Evolutionary conservation across 2,888 invertebrate species (phyloP), one percentile per base, ranked within the genome.

Genomic region (Carcina quercana): DNA sequence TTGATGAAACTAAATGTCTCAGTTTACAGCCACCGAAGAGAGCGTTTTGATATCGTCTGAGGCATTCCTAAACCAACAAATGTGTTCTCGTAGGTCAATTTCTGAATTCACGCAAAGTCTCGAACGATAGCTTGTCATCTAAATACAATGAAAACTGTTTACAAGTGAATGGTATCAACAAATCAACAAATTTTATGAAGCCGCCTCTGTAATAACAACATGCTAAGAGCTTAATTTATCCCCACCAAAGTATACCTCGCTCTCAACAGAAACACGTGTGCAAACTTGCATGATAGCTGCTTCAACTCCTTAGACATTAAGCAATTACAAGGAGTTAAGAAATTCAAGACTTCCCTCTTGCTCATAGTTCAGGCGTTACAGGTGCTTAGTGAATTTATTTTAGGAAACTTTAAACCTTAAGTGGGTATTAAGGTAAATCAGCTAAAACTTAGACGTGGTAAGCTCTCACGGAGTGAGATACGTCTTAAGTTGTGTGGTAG

Each of bases 291-390:
- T n/a, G n/a, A 47, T 45, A 49, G 45, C 42, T 45, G 8, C 12
- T 26, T 8, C 14, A 43, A 68, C 53, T 65, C 62, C 50, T 50
- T 53, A 53, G 48, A 46, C 55, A 51, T 59, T 56, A 64, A 65
- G 61, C 65, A 66, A 70, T 72, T 72, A 71, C 42, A 42, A 46
- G 40, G 50, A 65, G 67, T 71, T 68, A 64, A 63, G 62, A 59
- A 67, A 65, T 65, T 65, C 59, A 53, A 60, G 50, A 47, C 45
- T 20, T 40, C 36, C 34, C 32, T 30, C 34, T 42, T 46, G 32
- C 59, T 59, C 50, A 45, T 47, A 51, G 40, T 39, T 45, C 44
- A 51, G 50, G 50, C 41, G 43, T 59, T 57, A 56, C 49, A 45
- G 50, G 55, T 58, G 59, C 63, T 69, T 64, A 61, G 56, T 49